Conservation (phyloP, 1,140 invertebrate genomes). For the Trigoniulus corallinus region DNA sequence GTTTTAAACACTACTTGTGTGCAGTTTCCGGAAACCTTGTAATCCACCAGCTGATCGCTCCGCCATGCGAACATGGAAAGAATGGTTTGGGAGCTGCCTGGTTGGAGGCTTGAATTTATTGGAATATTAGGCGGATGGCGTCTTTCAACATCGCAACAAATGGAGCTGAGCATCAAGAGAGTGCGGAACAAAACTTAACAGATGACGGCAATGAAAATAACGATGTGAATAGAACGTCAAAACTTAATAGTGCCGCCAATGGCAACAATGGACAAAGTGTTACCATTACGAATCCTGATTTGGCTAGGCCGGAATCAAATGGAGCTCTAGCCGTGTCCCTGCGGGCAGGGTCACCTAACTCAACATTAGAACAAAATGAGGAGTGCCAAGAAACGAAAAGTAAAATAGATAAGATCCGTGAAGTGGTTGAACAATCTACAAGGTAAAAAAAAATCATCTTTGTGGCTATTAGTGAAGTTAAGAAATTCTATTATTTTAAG, state of each 20-base stretch:
- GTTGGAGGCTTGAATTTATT: background rate
- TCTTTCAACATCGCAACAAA: background rate
- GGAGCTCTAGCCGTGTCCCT: no score
- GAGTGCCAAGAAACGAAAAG: background rate
- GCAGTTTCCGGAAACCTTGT: no score
- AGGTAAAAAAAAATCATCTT: constrained; percentile 27
- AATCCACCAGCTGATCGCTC: no score
- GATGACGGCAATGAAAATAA: background rate
- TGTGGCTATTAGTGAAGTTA: background rate
- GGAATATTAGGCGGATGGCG: background rate
- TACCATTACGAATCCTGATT: no score
- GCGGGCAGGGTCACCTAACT: background rate
- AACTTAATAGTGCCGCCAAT: no score
- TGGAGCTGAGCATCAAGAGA: background rate
- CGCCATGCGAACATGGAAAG: constrained; percentile 1
- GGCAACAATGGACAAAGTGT: no score
- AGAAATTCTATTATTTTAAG: no score
- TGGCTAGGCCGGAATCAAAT: no score
- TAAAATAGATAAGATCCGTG: constrained; percentile 22
- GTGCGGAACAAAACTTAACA: background rate
- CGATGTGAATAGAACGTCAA: background rate
- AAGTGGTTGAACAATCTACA: constrained; percentile 30
- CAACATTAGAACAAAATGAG: background rate
- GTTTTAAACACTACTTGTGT: no score
- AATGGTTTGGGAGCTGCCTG: background rate